These are phyloP conservation scores for Sinopyrophorus schimmeli DNA, from an alignment of 2,888 invertebrate genomes.

Conservation along the genomic window DNA sequence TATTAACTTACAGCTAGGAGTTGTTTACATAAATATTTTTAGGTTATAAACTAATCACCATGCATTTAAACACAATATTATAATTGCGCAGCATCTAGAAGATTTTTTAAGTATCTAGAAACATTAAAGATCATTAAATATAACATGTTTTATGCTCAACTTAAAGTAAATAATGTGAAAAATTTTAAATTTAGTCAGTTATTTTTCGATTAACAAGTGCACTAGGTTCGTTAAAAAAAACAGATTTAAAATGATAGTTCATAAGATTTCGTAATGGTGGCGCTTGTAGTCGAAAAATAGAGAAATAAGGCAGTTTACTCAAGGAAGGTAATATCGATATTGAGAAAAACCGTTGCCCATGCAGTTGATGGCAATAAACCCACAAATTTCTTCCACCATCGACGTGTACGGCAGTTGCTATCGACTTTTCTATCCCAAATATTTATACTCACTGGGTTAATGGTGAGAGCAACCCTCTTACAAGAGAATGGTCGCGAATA, in stretches of 20 bases:
- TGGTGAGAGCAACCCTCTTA: neutral
- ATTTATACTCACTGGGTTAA: slow-evolving; percentile 3
- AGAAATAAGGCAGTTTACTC: neutral
- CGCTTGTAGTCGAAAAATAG: neutral
- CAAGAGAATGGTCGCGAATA: neutral
- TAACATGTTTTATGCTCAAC: no score
- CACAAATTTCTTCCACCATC: slow-evolving; percentile 7
- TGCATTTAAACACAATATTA: no score
- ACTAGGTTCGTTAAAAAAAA: neutral
- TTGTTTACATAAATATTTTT: neutral
- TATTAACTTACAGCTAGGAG: neutral
- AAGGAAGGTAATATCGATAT: slow-evolving; percentile 5
- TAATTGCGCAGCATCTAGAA: no score
- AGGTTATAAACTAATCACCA: neutral
- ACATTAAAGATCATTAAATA: no score
- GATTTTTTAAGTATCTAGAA: no score
- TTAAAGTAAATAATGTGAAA: no score
- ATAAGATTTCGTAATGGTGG: neutral
- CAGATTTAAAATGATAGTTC: neutral
- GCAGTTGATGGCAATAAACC: neutral
- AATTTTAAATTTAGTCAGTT: no score
- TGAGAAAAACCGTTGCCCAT: neutral
- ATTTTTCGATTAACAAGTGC: no score
- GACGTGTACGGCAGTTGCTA: slow-evolving; percentile 7
- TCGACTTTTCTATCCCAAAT: slow-evolving; percentile 13